Base-by-base conservation (phyloP, 2,113 vertebrate species). In the Semicossyphus pulcher region DNA sequence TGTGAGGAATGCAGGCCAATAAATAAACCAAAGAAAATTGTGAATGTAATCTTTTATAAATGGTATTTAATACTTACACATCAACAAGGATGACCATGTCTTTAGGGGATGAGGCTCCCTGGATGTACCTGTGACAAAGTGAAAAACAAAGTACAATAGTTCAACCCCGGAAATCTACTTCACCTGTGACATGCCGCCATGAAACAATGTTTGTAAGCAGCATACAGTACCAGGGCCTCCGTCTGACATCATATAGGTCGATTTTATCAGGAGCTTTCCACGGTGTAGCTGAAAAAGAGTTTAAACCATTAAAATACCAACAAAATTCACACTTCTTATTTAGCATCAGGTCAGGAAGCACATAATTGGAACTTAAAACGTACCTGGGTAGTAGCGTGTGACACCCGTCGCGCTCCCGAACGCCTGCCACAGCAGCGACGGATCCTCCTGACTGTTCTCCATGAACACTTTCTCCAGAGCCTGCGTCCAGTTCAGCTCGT, bases 51-150 rank as follows among this genome's bases (percentile, higher is more conserved):
- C 21, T 36, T 0, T 36, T 0, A 7, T 2, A 49, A 47, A 31
- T 1, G 18, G 26, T 11, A 41, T 23, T 2, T 28, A 15, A 21
- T 29, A 98, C 98, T 99, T 88, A 99, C 97, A 99, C 97, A 0
- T 99, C 98, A 56, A 99, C 97, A 0, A 99, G 98, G 90, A 99
- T 99, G 89, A 99, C 97, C 97, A 99, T 99, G 85, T 99, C 98
- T 93, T 99, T 99, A 0, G 98, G 97, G 0, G 98, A 99, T 0
- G 98, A 99, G 37, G 98, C 98, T 0, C 98, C 98, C 84, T 99
- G 97, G 84, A 98, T 99, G 77, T 99, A 99, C 98, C 98, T 99
- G 93, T 2, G 71, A 41, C 2, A 66, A 32, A 67, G 76, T 26
- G 4, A 4, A 37, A 42, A n/a, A 72, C 5, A 54, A n/a, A 9